Conservation (phyloP, 53 echinoderm and acorn worm genomes). For the Echinarachnius parma region DNA sequence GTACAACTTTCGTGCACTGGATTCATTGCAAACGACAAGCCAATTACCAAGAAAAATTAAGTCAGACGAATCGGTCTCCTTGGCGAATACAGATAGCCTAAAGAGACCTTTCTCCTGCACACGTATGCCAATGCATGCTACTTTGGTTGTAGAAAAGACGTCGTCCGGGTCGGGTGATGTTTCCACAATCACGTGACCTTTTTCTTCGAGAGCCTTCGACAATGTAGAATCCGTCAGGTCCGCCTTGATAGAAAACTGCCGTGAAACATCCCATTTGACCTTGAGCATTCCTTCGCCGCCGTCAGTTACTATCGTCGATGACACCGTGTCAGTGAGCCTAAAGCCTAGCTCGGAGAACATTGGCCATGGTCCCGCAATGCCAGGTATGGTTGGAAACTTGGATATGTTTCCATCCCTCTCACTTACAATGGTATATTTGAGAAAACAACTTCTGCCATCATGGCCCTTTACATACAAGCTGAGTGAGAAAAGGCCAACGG, state of each 20-base stretch:
- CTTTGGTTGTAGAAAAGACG: too few relatives aligned
- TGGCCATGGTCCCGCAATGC: background rate
- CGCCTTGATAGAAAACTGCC: background rate
- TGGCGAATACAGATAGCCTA: slow-evolving; percentile 4
- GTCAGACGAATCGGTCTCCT: background rate
- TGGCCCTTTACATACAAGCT: slow-evolving; percentile 7
- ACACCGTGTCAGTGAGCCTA: background rate
- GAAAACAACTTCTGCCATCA: background rate
- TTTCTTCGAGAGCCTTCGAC: background rate
- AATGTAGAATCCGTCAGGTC: slow-evolving; percentile 14
- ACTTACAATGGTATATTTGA: background rate
- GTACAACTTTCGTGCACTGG: background rate
- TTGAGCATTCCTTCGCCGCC: slow-evolving; percentile 6
- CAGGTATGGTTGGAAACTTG: background rate
- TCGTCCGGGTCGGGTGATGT: too few relatives aligned
- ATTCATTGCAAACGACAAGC: slow-evolving; percentile 12
- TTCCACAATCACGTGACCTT: slow-evolving; percentile 11
- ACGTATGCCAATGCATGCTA: slow-evolving; percentile 1
- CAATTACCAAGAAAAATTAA: background rate
- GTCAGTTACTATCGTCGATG: background rate
- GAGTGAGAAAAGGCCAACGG: background rate
- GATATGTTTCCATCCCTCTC: background rate
- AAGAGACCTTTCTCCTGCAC: slow-evolving; percentile 4
- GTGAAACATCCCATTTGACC: background rate
- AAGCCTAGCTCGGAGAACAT: background rate